Percentiles rank a stretch among this genome's conserved stretches.
phyloP scores from a whole-genome alignment of 2,113 vertebrate species.

The Datnioides undecimradiatus region DNA sequence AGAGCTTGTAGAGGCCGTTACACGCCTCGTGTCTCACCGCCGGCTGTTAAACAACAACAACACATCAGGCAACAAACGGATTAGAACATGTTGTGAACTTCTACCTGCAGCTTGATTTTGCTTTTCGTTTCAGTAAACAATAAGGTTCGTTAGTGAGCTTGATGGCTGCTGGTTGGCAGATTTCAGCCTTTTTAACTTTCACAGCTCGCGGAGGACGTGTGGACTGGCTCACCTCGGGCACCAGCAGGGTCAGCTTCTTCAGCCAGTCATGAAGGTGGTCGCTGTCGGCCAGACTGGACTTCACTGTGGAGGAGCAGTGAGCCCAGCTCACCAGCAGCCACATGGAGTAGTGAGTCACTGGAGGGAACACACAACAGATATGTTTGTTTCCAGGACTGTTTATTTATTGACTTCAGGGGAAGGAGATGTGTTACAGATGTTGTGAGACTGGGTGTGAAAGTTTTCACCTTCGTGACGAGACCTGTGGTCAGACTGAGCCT shows the following conservation, averaged over 20 bases:
- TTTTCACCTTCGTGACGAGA: conserved; percentile 96
- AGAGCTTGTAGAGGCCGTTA: conserved; percentile 97
- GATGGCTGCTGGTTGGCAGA: not conserved
- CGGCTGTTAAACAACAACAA: conserved; percentile 81
- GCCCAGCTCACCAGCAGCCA: conserved; percentile 99
- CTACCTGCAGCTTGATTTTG: too few relatives aligned
- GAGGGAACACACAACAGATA: not conserved
- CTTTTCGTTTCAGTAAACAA: too few relatives aligned
- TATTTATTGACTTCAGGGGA: not conserved
- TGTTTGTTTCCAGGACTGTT: not conserved
- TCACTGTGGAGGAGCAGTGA: conserved; percentile 96
- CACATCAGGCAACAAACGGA: not conserved
- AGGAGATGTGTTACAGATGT: not conserved
- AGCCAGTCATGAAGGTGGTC: conserved; percentile 98
- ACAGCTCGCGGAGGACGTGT: fast-evolving
- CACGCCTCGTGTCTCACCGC: conserved; percentile 97
- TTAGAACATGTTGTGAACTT: not conserved
- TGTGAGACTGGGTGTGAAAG: not conserved
- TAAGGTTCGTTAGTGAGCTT: not conserved
- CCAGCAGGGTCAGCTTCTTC: conserved; percentile 96
- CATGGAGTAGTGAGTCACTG: conserved; percentile 99
- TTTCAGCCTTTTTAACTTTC: too few relatives aligned
- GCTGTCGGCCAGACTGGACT: conserved; percentile 97
- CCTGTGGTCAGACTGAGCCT: conserved; percentile 97
- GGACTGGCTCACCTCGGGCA: conserved; percentile 91